These are phyloP conservation scores for Procapra przewalskii DNA, from an alignment of 2,113 vertebrate genomes.

Conservation along the genomic window DNA sequence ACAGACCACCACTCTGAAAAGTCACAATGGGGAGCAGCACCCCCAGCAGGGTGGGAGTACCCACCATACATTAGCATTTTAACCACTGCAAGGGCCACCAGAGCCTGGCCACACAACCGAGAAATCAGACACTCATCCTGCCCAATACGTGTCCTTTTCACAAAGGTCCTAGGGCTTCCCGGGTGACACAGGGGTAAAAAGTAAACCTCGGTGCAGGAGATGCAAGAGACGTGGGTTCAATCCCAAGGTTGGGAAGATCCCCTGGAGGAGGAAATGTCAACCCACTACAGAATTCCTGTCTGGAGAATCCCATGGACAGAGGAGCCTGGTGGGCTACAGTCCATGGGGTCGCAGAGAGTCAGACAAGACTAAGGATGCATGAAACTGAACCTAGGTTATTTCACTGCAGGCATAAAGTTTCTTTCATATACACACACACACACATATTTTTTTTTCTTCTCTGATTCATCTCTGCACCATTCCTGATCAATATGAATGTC, in stretches of 20 bases:
- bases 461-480: neutral
- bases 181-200: neutral
- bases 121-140: neutral
- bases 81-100: neutral
- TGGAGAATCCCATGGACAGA: neutral
- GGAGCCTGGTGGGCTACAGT: neutral
- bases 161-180: neutral
- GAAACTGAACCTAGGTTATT: neutral
- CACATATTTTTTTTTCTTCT: neutral
- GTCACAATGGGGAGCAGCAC: neutral
- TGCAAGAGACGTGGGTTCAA: rapidly evolving
- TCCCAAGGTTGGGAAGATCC: neutral
- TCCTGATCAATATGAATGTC: neutral
- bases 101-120: neutral
- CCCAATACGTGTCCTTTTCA: neutral
- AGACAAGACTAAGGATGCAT: neutral
- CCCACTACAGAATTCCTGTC: neutral
- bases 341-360: neutral
- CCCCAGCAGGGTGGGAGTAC: neutral
- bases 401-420: neutral
- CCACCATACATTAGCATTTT: neutral
- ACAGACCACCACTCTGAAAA: neutral
- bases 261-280: neutral
- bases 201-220: neutral
- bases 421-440: neutral